A percentile compares a stretch with the other conserved stretches of the same genome.
Conservation (phyloP, 37 sponge, comb jelly and placozoan genomes). For the Theonella swinhoei region DNA sequence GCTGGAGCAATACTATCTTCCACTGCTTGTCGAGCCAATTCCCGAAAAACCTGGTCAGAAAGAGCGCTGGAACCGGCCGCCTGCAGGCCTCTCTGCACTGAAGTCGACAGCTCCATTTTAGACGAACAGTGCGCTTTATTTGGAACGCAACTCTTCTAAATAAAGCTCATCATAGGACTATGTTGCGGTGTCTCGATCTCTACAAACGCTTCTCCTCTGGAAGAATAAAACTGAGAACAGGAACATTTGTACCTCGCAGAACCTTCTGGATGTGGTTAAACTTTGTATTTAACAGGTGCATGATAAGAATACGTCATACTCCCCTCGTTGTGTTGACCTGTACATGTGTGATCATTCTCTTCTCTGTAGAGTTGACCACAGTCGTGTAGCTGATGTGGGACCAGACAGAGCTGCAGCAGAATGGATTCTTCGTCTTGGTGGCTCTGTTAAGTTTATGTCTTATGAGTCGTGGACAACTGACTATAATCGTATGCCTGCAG, state of each 20-base stretch:
- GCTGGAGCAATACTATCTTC: not conserved
- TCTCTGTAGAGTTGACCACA: slow-evolving; percentile 62
- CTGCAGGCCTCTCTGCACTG: slow-evolving; percentile 52
- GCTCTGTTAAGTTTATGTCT: slow-evolving; percentile 57
- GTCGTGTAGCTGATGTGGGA: slow-evolving; percentile 59
- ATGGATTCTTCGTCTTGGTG: slow-evolving; percentile 75
- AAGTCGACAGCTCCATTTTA: slow-evolving; percentile 64
- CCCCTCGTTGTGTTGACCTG: not conserved
- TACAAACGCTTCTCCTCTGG: not conserved
- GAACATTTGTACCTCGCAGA: not conserved
- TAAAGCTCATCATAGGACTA: not conserved
- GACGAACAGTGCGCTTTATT: not conserved
- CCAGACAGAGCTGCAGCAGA: slow-evolving; percentile 82
- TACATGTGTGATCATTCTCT: not conserved
- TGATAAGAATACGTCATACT: not conserved
- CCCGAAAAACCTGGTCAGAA: slow-evolving; percentile 23
- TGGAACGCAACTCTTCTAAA: too few relatives aligned
- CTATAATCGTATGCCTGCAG: slow-evolving; percentile 64
- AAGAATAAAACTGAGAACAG: not conserved
- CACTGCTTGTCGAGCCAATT: slow-evolving; percentile 17
- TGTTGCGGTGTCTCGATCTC: not conserved
- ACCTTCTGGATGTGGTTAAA: slow-evolving; percentile 46
- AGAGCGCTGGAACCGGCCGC: slow-evolving; percentile 52
- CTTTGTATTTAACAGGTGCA: slow-evolving; percentile 62
- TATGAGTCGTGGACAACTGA: slow-evolving; percentile 56